A percentile compares a stretch with the other conserved stretches of the same genome.
Evolutionary conservation across 2,797 vertebrate genomes (phyloP).

Genomic region (Anableps anableps): DNA sequence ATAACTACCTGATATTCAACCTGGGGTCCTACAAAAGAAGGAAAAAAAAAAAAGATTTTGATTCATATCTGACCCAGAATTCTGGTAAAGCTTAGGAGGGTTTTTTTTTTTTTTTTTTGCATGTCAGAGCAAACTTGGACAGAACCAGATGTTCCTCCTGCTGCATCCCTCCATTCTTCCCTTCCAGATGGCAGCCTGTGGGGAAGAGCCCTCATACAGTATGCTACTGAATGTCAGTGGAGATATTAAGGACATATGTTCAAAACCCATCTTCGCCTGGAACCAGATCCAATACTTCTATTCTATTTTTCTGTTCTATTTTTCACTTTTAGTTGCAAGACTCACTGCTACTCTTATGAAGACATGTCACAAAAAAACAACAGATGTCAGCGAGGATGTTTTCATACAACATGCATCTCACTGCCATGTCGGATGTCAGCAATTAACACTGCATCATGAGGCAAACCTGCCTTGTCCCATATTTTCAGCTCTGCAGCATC

Average conservation of each 20-base stretch:
- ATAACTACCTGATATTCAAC: conserved; percentile 40
- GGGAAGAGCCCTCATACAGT: conserved; percentile 57
- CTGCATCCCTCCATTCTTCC: conserved; percentile 60
- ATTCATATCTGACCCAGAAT: conserved; percentile 37
- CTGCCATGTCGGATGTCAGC: conserved; percentile 4
- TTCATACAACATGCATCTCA: conserved; percentile 3
- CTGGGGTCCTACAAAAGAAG: conserved; percentile 19
- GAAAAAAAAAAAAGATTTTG: conserved; percentile 54
- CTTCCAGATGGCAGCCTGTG: conserved; percentile 69
- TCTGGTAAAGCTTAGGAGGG: conserved; percentile 55
- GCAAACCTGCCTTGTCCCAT: conserved; percentile 39
- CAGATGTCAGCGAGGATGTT: conserved; percentile 7
- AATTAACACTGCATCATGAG: conserved; percentile 25
- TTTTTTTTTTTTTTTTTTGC: too few relatives aligned
- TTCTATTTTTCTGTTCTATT: not conserved
- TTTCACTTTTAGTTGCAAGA: not conserved
- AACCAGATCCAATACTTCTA: conserved; percentile 16
- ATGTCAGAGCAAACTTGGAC: conserved; percentile 48
- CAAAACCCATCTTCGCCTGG: conserved; percentile 32
- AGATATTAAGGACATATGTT: conserved; percentile 34
- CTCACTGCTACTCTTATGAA: not conserved
- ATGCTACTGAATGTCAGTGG: conserved; percentile 40
- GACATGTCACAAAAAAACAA: not conserved
- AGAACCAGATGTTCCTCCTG: conserved; percentile 74
- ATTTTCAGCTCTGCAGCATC: conserved; percentile 30